Evolutionary conservation across 1,140 invertebrate species (phyloP).

Genomic region (Coptotermes formosanus): DNA sequence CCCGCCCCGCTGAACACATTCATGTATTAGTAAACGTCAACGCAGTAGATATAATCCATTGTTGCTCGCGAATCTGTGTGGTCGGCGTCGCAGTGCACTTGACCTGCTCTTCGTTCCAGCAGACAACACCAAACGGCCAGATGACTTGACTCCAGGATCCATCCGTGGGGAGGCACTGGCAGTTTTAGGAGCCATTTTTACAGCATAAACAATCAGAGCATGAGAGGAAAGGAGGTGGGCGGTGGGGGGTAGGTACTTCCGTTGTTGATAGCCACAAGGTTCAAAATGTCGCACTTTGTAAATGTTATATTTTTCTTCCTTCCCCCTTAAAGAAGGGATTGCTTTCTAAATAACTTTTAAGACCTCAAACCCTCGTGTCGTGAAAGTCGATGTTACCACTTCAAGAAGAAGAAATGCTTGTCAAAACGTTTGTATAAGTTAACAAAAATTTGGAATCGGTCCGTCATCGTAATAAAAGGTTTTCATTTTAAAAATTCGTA

Average conservation of each 20-base stretch:
- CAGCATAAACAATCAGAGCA: background rate
- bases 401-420: background rate
- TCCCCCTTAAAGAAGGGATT: background rate
- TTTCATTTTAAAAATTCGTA: too few species aligned
- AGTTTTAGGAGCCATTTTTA: slow-evolving; percentile 7
- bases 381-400: background rate
- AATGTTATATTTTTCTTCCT: background rate
- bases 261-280: background rate
- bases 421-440: background rate
- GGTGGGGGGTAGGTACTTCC: background rate
- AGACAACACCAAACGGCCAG: background rate
- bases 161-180: background rate
- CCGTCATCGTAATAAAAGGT: background rate
- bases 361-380: background rate
- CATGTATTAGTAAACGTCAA: too few species aligned
- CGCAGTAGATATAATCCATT: background rate
- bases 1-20: too few species aligned
- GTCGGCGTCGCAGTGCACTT: background rate
- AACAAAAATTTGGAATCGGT: background rate
- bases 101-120: background rate
- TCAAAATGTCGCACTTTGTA: slow-evolving; percentile 5
- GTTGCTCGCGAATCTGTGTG: background rate
- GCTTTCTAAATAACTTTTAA: too few species aligned
- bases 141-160: background rate
- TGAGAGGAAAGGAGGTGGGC: background rate